These are phyloP conservation scores for Blastobasis adustella DNA, from an alignment of 2,888 invertebrate genomes.

Conservation along the genomic window DNA sequence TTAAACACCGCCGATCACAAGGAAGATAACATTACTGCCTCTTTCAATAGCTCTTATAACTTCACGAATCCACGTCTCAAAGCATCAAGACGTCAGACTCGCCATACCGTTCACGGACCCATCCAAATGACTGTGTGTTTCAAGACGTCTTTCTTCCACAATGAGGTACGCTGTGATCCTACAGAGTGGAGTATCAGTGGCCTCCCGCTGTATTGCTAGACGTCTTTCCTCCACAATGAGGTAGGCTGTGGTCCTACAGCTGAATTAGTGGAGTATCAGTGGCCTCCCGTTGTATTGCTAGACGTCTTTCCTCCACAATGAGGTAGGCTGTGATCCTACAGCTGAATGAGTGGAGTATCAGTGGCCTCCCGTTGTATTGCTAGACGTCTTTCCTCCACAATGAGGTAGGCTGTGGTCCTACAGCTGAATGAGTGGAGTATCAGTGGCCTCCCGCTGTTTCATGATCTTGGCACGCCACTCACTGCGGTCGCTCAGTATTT, in stretches of 20 bases:
- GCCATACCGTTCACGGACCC: too few species aligned
- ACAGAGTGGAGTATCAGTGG: constrained; percentile 19
- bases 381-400: not conserved
- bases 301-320: not conserved
- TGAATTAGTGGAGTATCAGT: constrained; percentile 44
- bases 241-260: constrained; percentile 21
- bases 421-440: constrained; percentile 47
- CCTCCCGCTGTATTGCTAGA: too few species aligned
- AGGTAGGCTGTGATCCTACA: constrained; percentile 20
- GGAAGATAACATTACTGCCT: too few species aligned
- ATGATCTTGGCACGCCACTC: constrained; percentile 77
- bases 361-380: too few species aligned
- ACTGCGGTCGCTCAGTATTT: constrained; percentile 79
- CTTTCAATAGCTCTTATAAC: too few species aligned
- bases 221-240: not conserved
- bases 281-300: constrained; percentile 22
- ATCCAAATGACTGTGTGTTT: too few species aligned
- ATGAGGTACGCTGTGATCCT: constrained; percentile 1
- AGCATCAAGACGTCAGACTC: too few species aligned
- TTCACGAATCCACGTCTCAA: too few species aligned
- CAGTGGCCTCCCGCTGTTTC: constrained; percentile 30
- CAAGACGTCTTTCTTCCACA: not conserved
- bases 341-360: not conserved
- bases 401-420: constrained; percentile 13
- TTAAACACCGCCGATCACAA: too few species aligned